Conservation (phyloP, 35 echinoderm and acorn worm species). For the Amphiura filiformis region DNA sequence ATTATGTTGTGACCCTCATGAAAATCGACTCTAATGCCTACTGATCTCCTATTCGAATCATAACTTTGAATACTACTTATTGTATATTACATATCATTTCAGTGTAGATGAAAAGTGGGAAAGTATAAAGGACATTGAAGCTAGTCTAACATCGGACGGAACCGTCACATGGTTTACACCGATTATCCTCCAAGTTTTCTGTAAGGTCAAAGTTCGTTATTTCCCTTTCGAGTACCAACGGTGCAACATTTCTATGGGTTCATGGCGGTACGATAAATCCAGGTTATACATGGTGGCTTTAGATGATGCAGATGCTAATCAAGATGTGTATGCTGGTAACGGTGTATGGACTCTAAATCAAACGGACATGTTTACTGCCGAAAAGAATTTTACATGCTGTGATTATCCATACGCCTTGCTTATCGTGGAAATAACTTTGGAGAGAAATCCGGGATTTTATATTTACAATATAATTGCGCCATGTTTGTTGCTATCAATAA, state of each 20-base stretch:
- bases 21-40: no score
- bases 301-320: not conserved
- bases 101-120: no score
- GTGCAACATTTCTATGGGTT: constrained; percentile 11
- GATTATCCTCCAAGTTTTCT: not conserved
- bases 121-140: no score
- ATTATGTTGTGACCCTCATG: no score
- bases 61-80: no score
- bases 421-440: not conserved
- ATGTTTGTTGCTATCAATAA: not conserved
- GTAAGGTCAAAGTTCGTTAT: constrained; percentile 6
- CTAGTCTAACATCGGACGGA: not conserved
- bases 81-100: no score
- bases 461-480: constrained; percentile 23
- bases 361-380: not conserved
- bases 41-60: no score
- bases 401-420: not conserved
- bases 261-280: constrained; percentile 21
- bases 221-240: constrained; percentile 32
- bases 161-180: constrained; percentile 3
- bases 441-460: constrained; percentile 14
- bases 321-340: not conserved
- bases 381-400: not conserved
- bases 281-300: not conserved
- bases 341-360: constrained; percentile 5